phyloP scores from a whole-genome alignment of 2,113 vertebrate genomes.

The Uropsilus gracilis region DNA sequence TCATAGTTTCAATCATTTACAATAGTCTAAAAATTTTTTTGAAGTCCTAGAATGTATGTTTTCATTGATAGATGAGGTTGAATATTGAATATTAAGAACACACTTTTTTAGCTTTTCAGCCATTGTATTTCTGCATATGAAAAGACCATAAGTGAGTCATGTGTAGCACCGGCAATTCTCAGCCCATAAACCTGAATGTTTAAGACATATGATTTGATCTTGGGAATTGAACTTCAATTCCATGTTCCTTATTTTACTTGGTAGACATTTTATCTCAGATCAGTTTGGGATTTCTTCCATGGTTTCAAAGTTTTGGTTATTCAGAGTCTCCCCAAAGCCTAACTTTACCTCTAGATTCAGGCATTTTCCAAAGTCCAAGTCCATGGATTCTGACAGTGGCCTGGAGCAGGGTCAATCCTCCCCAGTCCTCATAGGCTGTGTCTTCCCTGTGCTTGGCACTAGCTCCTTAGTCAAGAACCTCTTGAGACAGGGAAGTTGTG shows the following conservation, averaged over 20 bases:
- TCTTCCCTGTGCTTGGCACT: no score
- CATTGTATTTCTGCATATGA: no score
- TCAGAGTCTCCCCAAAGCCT: background rate
- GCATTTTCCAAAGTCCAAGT: background rate
- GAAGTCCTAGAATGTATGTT: background rate
- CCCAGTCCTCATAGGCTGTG: no score
- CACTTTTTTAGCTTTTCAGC: conserved; percentile 22
- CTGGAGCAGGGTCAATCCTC: no score
- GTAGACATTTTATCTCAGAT: background rate
- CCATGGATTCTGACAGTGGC: background rate
- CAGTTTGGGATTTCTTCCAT: background rate
- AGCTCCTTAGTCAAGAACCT: no score
- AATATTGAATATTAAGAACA: background rate
- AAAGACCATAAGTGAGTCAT: no score
- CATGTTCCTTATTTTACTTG: background rate
- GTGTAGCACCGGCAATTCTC: background rate
- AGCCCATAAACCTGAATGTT: background rate
- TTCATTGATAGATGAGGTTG: background rate
- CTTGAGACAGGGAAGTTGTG: no score
- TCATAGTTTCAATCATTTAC: conserved; percentile 3
- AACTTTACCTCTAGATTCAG: background rate
- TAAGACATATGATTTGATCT: conserved; percentile 21
- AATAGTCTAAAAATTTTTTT: background rate
- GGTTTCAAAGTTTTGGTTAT: background rate
- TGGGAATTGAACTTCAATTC: conserved; percentile 3